phyloP scores from a whole-genome alignment of 2,113 vertebrate species.

The Cololabis saira region DNA sequence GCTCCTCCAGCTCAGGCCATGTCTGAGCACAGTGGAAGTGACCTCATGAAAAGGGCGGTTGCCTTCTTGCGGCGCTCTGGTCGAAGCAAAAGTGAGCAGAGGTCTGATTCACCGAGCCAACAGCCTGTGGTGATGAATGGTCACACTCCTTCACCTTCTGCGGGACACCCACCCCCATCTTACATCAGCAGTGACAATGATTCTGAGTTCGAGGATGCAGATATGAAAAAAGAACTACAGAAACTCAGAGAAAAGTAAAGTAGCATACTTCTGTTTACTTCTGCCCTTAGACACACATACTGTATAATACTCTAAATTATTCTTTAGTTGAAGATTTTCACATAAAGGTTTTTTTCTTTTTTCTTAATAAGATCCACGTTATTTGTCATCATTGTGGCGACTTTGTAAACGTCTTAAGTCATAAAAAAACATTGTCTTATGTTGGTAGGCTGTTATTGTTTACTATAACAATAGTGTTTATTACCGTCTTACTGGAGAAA shows the following conservation, averaged over 20 bases:
- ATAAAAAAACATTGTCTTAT: too few species aligned
- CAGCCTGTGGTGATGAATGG: slow-evolving; percentile 83
- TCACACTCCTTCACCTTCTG: slow-evolving; percentile 53
- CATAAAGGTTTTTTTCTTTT: too few species aligned
- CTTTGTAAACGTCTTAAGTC: too few species aligned
- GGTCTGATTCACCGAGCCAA: slow-evolving; percentile 80
- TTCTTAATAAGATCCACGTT: too few species aligned
- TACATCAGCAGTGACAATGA: slow-evolving; percentile 98
- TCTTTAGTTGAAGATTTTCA: too few species aligned
- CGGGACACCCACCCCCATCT: slow-evolving; percentile 75
- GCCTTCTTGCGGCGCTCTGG: slow-evolving; percentile 89
- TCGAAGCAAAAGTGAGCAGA: slow-evolving; percentile 82
- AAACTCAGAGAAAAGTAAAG: slow-evolving; percentile 94
- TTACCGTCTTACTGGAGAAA: not conserved
- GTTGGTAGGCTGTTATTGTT: not conserved
- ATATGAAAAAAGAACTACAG: slow-evolving; percentile 94
- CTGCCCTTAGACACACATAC: not conserved
- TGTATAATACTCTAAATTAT: too few species aligned
- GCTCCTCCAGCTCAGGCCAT: slow-evolving; percentile 71
- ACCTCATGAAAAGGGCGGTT: slow-evolving; percentile 91
- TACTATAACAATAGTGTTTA: not conserved
- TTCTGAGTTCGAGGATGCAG: slow-evolving; percentile 94
- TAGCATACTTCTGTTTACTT: not conserved
- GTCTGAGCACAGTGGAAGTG: slow-evolving; percentile 80
- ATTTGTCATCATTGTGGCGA: too few species aligned